These are phyloP conservation scores for Telmatochromis brichardi DNA, from an alignment of 2,113 vertebrate genomes.

Conservation along the genomic window DNA sequence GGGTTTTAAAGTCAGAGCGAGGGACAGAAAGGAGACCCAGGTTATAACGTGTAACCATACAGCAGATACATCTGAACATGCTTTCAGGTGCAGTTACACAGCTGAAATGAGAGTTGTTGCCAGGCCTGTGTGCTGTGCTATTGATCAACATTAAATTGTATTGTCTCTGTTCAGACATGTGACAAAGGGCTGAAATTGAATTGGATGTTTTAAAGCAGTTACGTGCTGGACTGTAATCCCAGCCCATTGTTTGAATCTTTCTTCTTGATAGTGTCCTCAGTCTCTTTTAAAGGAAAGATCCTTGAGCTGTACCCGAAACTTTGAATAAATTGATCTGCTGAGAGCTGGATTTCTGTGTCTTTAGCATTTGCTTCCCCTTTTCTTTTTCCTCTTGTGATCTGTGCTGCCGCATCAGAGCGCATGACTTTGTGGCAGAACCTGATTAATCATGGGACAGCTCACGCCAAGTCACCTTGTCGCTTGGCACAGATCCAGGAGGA, in stretches of 20 bases:
- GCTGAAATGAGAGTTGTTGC: not conserved
- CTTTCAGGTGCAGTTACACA: not conserved
- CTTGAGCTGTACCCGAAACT: not conserved
- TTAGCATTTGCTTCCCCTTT: not conserved
- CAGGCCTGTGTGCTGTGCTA: not conserved
- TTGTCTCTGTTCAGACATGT: not conserved
- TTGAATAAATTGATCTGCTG: not conserved
- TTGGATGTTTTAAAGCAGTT: not conserved
- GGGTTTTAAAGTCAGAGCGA: not conserved
- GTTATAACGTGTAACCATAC: not conserved
- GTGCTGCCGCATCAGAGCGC: not conserved
- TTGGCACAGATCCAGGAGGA: slow-evolving; percentile 43
- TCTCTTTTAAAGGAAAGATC: not conserved
- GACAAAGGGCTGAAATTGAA: not conserved
- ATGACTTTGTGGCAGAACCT: slow-evolving; percentile 1
- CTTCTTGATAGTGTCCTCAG: not conserved
- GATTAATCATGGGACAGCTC: slow-evolving; percentile 10
- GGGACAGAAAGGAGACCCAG: not conserved
- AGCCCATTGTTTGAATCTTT: not conserved
- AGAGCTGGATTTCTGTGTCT: not conserved
- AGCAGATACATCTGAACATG: not conserved
- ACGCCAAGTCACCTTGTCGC: slow-evolving; percentile 50
- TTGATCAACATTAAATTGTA: not conserved
- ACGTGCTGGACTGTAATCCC: not conserved
- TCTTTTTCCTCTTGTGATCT: not conserved